These are phyloP conservation scores for Lamproptera curius DNA, from an alignment of 2,888 invertebrate genomes.

Conservation along the genomic window DNA sequence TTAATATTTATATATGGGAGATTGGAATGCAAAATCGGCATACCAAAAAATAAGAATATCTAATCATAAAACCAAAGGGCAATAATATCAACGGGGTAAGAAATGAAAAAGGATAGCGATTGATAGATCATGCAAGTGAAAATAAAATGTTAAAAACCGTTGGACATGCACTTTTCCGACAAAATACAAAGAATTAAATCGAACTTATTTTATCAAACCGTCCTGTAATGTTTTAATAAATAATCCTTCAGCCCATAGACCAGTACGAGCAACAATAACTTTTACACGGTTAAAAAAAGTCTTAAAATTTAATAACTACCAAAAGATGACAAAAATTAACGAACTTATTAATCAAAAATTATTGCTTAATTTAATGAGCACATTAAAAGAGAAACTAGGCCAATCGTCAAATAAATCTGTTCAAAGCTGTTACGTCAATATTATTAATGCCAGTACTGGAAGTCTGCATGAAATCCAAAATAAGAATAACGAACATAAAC, in stretches of 20 bases:
- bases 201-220: conserved; percentile 25
- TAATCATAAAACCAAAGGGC: conserved; percentile 1
- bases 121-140: conserved; percentile 22
- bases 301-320: conserved; percentile 7
- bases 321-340: conserved; percentile 3
- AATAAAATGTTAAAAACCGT: conserved; percentile 20
- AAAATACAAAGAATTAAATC: conserved; percentile 25
- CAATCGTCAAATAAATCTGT: background rate
- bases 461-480: background rate
- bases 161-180: conserved; percentile 25
- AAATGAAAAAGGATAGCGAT: conserved; percentile 7
- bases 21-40: conserved; percentile 3
- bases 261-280: conserved; percentile 19
- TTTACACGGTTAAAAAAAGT: conserved; percentile 11
- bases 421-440: background rate
- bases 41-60: conserved; percentile 2
- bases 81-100: conserved; percentile 22
- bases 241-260: conserved; percentile 23
- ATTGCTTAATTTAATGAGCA: background rate
- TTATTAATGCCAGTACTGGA: background rate
- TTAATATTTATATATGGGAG: no score
- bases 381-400: background rate
- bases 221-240: conserved; percentile 20
- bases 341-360: background rate
- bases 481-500: background rate